Conservation (phyloP, 1,140 invertebrate genomes). For the honey bee (Apis mellifera) region DNA sequence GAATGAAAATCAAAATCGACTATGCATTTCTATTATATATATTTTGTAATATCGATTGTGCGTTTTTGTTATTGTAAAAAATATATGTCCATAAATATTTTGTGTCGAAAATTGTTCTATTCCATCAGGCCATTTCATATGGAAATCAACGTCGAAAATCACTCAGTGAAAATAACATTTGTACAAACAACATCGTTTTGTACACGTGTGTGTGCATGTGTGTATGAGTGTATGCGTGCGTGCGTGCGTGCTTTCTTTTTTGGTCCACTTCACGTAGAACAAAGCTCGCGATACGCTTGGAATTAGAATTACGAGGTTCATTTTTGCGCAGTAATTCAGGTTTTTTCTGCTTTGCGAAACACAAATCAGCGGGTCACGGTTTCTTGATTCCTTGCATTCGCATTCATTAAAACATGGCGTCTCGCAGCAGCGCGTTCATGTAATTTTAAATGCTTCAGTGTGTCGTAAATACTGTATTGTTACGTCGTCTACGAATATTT, state of each 20-base stretch:
- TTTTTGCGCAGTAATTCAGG: neutral
- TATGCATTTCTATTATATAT: too few species aligned
- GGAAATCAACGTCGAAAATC: conserved; percentile 6
- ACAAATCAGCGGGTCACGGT: conserved; percentile 51
- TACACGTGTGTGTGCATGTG: too few species aligned
- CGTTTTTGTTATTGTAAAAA: neutral
- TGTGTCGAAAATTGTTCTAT: neutral
- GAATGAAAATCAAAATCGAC: too few species aligned
- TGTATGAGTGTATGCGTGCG: too few species aligned
- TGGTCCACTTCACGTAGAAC: neutral
- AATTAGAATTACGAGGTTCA: conserved; percentile 19
- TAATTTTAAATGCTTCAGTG: conserved; percentile 34
- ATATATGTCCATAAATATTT: neutral
- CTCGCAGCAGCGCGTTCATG: conserved; percentile 9
- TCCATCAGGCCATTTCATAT: neutral
- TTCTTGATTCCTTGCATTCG: conserved; percentile 37
- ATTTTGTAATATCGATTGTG: too few species aligned
- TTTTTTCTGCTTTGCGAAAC: conserved; percentile 44
- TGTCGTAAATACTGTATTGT: conserved; percentile 38
- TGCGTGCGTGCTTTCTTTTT: neutral
- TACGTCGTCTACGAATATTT: neutral
- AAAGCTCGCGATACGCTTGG: neutral
- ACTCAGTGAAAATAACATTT: conserved; percentile 21
- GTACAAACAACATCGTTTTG: neutral
- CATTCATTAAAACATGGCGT: conserved; percentile 42